phyloP scores from a whole-genome alignment of 2,797 vertebrate species.

The Takifugu rubripes region DNA sequence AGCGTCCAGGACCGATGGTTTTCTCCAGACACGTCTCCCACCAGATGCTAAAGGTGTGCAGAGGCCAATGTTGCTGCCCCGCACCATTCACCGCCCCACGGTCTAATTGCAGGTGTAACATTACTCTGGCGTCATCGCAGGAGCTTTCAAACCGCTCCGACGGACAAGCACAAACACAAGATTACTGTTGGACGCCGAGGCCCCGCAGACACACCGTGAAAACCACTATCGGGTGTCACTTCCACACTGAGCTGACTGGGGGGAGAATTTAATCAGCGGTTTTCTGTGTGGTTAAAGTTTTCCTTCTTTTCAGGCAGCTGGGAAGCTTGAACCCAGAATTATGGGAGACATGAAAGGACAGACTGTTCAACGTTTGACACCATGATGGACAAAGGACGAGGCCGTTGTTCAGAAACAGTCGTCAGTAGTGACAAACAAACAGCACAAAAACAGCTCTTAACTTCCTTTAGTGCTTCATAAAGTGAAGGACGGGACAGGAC shows the following conservation, averaged over 20 bases:
- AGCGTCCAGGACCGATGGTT: no score
- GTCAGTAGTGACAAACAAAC: no score
- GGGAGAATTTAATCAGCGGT: conserved; percentile 20
- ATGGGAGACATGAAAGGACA: neutral
- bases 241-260: conserved; percentile 1
- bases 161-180: conserved; percentile 47
- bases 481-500: no score
- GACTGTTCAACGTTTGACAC: no score
- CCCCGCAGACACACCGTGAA: conserved; percentile 27
- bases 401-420: no score
- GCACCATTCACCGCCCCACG: conserved; percentile 34
- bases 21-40: conserved; percentile 4
- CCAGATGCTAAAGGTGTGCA: conserved; percentile 30
- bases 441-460: no score
- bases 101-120: conserved; percentile 63
- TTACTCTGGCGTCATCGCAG: conserved; percentile 46
- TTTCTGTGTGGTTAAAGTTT: conserved; percentile 14
- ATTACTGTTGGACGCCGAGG: conserved; percentile 52
- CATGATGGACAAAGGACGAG: no score
- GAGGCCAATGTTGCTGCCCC: conserved; percentile 38
- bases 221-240: conserved; percentile 48
- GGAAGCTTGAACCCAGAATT: conserved; percentile 12
- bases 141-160: conserved; percentile 47
- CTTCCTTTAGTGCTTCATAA: no score
- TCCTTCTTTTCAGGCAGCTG: conserved; percentile 24